Base-by-base conservation (phyloP, 2,113 vertebrate species). In the Chlorocebus sabaeus region DNA sequence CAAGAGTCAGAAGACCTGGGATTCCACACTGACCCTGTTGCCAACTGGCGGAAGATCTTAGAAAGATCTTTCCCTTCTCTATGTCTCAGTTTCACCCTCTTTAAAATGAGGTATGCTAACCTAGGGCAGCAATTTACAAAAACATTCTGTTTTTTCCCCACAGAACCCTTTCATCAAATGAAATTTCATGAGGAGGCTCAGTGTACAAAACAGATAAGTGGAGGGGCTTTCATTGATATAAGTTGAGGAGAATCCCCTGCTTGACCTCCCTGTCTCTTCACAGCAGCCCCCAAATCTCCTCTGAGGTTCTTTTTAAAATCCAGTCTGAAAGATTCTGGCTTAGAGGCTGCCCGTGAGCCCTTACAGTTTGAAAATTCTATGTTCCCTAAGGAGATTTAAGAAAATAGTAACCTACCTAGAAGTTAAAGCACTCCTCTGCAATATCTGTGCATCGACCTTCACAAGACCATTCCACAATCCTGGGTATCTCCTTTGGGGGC, bases 21-120 rank as follows among this genome's bases (percentile, higher is more conserved):
- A 88, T 67, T 86, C 64, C 20, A 12, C 52, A 13, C 68, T 88
- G 68, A 87, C 38, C 70, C 30, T 80, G n/a, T 59, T 88, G 92
- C 94, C 90, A 97, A 81, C 30, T 97, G 94, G 94, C 43, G 0
- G 57, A 43, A 87, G 84, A 97, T 96, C 87, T 96, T 95, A 97
- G 89, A 27, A 92, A 85, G 92, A 85, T 12, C 43, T 61, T 38
- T 72, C 38, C 45, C 23, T 93, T 92, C 40, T 90, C 30, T 7
- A 10, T 27, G 25, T 92, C 89, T 97, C 67, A 13, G 40, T 93
- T 93, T 96, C 75, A 90, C 86, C 75, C 76, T 84, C 64, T 96
- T 93, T 86, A 92, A 96, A 97, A 90, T 43, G 25, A 96, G 40
- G 4, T 55, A 27, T 79, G 50, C 70, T 75, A 96, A 97, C 95